These are phyloP conservation scores for Porites lutea DNA, from an alignment of 64 coral and sea anemone genomes.

Conservation along the genomic window DNA sequence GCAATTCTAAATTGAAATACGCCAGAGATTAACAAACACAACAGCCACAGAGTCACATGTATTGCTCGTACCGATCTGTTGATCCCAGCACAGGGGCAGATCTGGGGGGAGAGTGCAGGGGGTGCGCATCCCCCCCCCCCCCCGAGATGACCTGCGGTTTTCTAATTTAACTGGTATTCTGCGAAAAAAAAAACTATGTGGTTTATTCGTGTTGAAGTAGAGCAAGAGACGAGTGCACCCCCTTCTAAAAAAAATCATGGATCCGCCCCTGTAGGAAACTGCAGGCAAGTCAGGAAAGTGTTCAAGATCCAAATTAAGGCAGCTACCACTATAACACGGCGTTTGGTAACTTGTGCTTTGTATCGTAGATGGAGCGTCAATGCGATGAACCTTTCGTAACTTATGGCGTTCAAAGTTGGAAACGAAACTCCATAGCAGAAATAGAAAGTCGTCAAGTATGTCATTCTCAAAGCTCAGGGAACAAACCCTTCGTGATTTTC, in stretches of 20 bases:
- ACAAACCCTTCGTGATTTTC: constrained; percentile 75
- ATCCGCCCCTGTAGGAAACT: constrained; percentile 61
- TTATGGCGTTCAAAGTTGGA: constrained; percentile 77
- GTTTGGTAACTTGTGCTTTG: constrained; percentile 57
- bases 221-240: too few relatives aligned
- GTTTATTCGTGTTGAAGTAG: too few relatives aligned
- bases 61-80: constrained; percentile 52
- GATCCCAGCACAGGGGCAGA: constrained; percentile 75
- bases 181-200: too few relatives aligned
- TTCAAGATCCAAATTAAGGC: constrained; percentile 74
- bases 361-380: constrained; percentile 71
- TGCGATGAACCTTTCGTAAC: constrained; percentile 72
- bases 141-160: too few relatives aligned
- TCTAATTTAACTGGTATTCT: too few relatives aligned
- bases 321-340: constrained; percentile 22
- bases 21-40: constrained; percentile 46
- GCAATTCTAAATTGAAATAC: constrained; percentile 56
- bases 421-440: constrained; percentile 89
- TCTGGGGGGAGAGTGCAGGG: too few relatives aligned
- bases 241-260: too few relatives aligned
- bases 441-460: constrained; percentile 74
- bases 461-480: constrained; percentile 63
- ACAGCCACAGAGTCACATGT: constrained; percentile 55
- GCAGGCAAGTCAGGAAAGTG: constrained; percentile 44
- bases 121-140: too few relatives aligned